Conservation (phyloP, 2,113 vertebrate genomes). For the Gallinago media region DNA sequence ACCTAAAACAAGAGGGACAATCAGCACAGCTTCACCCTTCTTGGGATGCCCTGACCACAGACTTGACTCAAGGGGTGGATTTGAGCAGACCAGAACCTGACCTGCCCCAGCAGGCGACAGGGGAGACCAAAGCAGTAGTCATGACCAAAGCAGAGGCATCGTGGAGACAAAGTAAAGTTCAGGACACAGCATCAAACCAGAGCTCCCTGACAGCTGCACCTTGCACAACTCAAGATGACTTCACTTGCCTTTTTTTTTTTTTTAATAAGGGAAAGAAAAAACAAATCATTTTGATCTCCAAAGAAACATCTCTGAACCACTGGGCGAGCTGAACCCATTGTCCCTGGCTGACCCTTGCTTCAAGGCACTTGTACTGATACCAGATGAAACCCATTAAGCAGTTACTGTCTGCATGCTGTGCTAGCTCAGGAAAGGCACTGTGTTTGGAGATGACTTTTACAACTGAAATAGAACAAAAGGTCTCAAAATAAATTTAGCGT, state of each 20-base stretch:
- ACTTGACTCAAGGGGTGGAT: rapidly evolving
- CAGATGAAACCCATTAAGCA: no score
- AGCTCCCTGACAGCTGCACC: rapidly evolving
- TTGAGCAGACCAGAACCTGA: rapidly evolving
- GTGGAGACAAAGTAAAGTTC: rapidly evolving
- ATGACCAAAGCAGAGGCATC: no score
- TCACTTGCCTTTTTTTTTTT: no score
- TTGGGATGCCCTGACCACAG: rapidly evolving
- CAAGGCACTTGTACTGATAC: background rate
- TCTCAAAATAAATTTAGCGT: rapidly evolving
- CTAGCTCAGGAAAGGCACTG: background rate
- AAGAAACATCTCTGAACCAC: background rate
- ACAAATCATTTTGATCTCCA: background rate
- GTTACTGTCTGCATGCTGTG: rapidly evolving
- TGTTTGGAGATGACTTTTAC: background rate
- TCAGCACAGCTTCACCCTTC: background rate
- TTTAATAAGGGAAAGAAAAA: background rate
- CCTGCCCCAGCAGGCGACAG: background rate
- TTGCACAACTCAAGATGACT: background rate
- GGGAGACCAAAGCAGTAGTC: background rate
- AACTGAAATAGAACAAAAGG: background rate
- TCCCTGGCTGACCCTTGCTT: background rate
- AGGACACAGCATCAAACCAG: background rate
- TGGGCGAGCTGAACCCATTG: rapidly evolving
- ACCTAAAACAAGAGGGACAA: background rate